A percentile compares a stretch with the other conserved stretches of the same genome.
Conservation (phyloP, 2,113 vertebrate species). For the Peromyscus polionotus region DNA sequence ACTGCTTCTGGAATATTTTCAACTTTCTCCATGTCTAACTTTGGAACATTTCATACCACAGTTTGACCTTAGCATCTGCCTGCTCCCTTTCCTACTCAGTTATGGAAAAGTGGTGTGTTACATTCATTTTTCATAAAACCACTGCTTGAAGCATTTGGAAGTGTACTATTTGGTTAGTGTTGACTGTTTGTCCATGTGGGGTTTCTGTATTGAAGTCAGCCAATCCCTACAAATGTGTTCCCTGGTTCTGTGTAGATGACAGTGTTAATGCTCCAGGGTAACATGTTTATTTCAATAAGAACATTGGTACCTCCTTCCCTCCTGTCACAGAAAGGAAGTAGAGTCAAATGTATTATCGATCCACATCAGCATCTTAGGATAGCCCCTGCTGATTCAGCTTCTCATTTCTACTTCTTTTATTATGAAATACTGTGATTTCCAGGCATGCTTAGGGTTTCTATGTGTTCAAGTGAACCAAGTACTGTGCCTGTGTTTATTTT, state of each 20-base stretch:
- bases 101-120: background rate
- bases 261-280: background rate
- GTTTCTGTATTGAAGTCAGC: constrained; percentile 8
- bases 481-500: background rate
- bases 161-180: background rate
- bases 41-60: background rate
- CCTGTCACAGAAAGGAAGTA: background rate
- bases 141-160: background rate
- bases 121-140: background rate
- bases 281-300: constrained; percentile 40
- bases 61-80: background rate
- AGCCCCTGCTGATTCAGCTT: background rate
- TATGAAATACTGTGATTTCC: background rate
- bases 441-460: background rate
- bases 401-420: background rate
- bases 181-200: background rate
- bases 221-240: constrained; percentile 20
- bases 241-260: background rate
- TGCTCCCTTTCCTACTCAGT: background rate
- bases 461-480: background rate
- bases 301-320: background rate
- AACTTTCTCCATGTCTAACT: constrained; percentile 23
- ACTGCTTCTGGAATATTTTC: constrained; percentile 51
- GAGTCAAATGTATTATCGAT: background rate
- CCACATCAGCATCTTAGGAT: background rate